phyloP scores from a whole-genome alignment of 1,140 invertebrate genomes.

The Propsilocerus akamusi region DNA sequence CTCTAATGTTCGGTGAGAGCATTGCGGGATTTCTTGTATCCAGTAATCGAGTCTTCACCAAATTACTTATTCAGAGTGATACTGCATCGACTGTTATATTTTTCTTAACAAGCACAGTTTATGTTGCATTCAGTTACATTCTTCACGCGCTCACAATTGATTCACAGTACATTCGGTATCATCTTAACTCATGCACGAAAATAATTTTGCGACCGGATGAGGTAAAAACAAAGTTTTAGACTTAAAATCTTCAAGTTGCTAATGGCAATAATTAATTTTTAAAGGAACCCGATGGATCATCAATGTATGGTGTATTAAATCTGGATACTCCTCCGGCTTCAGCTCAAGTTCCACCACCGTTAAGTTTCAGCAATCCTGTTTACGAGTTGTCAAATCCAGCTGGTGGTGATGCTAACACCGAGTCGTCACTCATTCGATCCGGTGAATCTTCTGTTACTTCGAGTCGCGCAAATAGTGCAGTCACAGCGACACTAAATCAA shows the following conservation, averaged over 20 bases:
- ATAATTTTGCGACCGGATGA: constrained; percentile 61
- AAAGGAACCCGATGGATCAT: constrained; percentile 1
- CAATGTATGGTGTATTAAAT: constrained; percentile 20
- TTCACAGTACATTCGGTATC: constrained; percentile 67
- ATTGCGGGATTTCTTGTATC: background rate
- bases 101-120: constrained; percentile 55
- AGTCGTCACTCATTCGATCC: background rate
- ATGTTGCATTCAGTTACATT: constrained; percentile 53
- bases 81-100: constrained; percentile 68
- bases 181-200: constrained; percentile 52
- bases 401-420: constrained; percentile 21
- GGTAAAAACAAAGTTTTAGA: too few relatives aligned
- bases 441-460: constrained; percentile 11
- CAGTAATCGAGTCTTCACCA: constrained; percentile 52
- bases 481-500: background rate
- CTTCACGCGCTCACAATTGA: constrained; percentile 55
- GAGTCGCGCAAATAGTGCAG: constrained; percentile 16
- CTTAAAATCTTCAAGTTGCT: too few relatives aligned
- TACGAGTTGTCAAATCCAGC: constrained; percentile 49
- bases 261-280: background rate
- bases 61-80: constrained; percentile 50
- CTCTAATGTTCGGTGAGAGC: constrained; percentile 89
- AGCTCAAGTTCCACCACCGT: constrained; percentile 15
- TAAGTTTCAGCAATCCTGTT: constrained; percentile 61
- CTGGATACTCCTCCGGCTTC: constrained; percentile 24